These are phyloP conservation scores for Varanus komodoensis DNA, from an alignment of 2,113 vertebrate genomes.

Conservation along the genomic window DNA sequence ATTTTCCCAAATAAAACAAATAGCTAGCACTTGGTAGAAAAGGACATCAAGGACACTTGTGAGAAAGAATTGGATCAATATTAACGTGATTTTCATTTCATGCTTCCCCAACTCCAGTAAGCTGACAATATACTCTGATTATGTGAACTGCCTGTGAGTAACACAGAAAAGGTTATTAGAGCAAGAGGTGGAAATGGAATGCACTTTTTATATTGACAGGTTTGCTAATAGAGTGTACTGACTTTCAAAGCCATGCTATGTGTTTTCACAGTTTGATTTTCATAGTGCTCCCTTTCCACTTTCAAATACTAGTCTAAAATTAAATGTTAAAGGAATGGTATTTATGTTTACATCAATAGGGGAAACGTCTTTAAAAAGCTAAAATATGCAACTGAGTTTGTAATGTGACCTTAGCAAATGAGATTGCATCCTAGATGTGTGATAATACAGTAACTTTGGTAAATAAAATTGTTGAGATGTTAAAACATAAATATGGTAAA, in stretches of 20 bases:
- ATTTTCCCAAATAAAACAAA: slow-evolving; percentile 77
- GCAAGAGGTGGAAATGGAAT: slow-evolving; percentile 85
- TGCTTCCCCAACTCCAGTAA: slow-evolving; percentile 97
- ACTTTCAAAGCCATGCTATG: slow-evolving; percentile 78
- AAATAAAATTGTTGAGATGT: slow-evolving; percentile 56
- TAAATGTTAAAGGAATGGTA: slow-evolving; percentile 68
- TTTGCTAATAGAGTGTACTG: slow-evolving; percentile 90
- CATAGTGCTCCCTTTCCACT: slow-evolving; percentile 62
- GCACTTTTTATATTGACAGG: slow-evolving; percentile 94
- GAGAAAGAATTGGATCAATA: slow-evolving; percentile 98
- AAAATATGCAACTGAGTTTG: slow-evolving; percentile 63
- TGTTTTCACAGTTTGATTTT: slow-evolving; percentile 77
- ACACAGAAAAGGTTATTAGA: slow-evolving; percentile 90
- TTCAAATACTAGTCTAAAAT: slow-evolving; percentile 79
- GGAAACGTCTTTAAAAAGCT: slow-evolving; percentile 68
- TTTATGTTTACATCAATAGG: slow-evolving; percentile 38
- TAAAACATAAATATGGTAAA: slow-evolving; percentile 41
- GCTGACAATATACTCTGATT: slow-evolving; percentile 92
- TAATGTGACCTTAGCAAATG: slow-evolving; percentile 42
- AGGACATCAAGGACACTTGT: slow-evolving; percentile 92
- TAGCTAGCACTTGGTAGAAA: slow-evolving; percentile 77
- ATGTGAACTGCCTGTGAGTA: slow-evolving; percentile 84
- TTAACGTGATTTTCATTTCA: slow-evolving; percentile 99
- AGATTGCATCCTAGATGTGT: slow-evolving; percentile 2
- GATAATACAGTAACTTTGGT: slow-evolving; percentile 56